A percentile compares a stretch with the other conserved stretches of the same genome.
phyloP scores from a whole-genome alignment of 1,140 invertebrate species.

The Campoletis sonorensis region DNA sequence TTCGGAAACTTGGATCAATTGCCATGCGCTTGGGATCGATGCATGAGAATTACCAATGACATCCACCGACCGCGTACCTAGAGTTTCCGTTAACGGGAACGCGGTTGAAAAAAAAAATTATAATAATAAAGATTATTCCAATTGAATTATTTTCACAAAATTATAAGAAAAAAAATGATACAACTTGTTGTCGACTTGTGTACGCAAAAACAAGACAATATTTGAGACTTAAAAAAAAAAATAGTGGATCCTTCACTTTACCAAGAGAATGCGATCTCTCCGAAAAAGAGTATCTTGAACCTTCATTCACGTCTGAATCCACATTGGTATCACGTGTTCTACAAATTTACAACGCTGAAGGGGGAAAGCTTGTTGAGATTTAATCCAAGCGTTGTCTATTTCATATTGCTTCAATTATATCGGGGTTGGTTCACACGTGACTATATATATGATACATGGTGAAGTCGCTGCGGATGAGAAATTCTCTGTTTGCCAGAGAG shows the following conservation, averaged over 20 bases:
- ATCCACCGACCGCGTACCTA: no score
- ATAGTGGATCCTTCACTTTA: neutral
- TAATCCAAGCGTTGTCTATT: neutral
- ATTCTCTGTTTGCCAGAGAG: constrained; percentile 18
- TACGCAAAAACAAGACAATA: no score
- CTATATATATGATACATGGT: neutral
- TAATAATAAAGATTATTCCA: no score
- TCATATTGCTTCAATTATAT: neutral
- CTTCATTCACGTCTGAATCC: neutral
- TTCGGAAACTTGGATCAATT: no score
- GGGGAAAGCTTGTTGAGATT: neutral
- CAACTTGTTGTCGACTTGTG: no score
- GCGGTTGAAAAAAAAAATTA: no score
- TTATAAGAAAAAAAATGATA: no score
- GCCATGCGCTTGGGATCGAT: no score
- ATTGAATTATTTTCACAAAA: no score
- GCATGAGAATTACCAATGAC: no score
- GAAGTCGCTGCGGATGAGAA: neutral
- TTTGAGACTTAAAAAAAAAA: no score
- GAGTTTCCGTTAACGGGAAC: no score
- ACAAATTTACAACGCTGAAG: neutral
- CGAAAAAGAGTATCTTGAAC: neutral
- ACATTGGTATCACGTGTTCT: neutral
- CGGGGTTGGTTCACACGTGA: constrained; percentile 1
- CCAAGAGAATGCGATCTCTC: neutral